Base-by-base conservation (phyloP, 1,140 invertebrate genomes). In the Mya arenaria region DNA sequence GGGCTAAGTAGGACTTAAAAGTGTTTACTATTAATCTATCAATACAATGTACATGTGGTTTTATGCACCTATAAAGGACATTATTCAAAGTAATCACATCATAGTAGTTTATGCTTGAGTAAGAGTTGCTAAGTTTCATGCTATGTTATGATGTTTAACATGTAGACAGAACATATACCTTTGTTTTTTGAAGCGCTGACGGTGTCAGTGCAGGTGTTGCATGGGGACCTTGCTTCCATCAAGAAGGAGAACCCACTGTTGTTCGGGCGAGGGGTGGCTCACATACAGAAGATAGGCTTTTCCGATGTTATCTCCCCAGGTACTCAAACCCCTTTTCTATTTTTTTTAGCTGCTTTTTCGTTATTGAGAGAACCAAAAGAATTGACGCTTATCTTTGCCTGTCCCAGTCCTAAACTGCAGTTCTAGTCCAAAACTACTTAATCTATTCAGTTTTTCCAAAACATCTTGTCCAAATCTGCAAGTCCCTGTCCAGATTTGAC, bases 241-340 rank as follows among this genome's bases (percentile, higher is more conserved):
- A 94, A 95, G 17, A 95, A 96, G 84, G 96, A 97, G 75, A 95
- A 96, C 88, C 96, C 96, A 6, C 87, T 97, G 32, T 91, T 97
- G 15, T 96, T 97, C 86, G 87, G 30, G 17, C 97, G 97, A 86
- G 97, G 97, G 82, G 95, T 97, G 19, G 95, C 96, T 15, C 93
- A 98, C 23, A 97, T 97, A 5, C 96, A 95, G 63, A 98, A 98
- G 92, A 94, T 98, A 55, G 97, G 97, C 0, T 98, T 99, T 91
- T 96, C 97, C 44, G 97, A 99, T 93, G 96, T 98, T 37, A 98
- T 99, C 77, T 98, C 98, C 96, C 98, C 98, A 0, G 98, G 98
- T 25, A 97, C 97, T 52, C n/a, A n/a, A n/a, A n/a, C n/a, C n/a
- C n/a, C n/a, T n/a, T n/a, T n/a, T n/a, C n/a, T n/a, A n/a, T n/a